Percentiles rank a stretch among this genome's conserved stretches.
Conservation (phyloP, 2,888 invertebrate species). For the Eupithecia subumbrata region DNA sequence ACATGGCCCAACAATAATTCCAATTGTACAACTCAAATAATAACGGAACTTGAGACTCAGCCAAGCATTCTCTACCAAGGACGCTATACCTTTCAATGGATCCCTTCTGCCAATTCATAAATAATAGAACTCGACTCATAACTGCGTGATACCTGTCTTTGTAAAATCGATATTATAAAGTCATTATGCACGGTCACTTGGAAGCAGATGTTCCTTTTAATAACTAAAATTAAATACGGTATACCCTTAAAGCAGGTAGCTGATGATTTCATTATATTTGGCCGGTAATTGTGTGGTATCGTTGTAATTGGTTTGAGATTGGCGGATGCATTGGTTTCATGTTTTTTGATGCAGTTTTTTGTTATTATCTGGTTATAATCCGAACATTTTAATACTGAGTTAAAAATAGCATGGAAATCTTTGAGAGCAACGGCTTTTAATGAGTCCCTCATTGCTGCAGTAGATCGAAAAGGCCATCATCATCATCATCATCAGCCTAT, state of each 20-base stretch:
- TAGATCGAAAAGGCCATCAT: too few relatives aligned
- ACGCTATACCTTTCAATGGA: conserved; percentile 16
- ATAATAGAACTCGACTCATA: conserved; percentile 27
- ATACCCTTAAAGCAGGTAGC: conserved; percentile 51
- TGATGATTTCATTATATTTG: conserved; percentile 57
- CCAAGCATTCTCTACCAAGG: conserved; percentile 7
- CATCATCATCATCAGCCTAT: too few relatives aligned
- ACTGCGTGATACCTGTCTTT: conserved; percentile 37
- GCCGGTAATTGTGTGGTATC: conserved; percentile 42
- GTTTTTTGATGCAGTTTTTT: neutral
- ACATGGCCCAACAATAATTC: neutral
- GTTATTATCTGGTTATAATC: neutral
- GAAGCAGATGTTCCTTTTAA: conserved; percentile 56
- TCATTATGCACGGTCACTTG: conserved; percentile 43
- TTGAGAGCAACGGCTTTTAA: neutral
- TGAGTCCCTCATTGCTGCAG: neutral
- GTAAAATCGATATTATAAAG: conserved; percentile 43
- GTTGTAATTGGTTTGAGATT: conserved; percentile 37
- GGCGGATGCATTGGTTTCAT: conserved; percentile 12
- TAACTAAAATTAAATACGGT: conserved; percentile 42
- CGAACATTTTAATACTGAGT: neutral
- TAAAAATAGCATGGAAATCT: neutral
- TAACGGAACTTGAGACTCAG: conserved; percentile 8
- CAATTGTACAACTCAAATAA: neutral
- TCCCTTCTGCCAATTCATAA: conserved; percentile 21